A percentile compares a stretch with the other conserved stretches of the same genome.
Evolutionary conservation across 1,140 invertebrate species (phyloP).

Genomic region (Tetragnatha versicolor): DNA sequence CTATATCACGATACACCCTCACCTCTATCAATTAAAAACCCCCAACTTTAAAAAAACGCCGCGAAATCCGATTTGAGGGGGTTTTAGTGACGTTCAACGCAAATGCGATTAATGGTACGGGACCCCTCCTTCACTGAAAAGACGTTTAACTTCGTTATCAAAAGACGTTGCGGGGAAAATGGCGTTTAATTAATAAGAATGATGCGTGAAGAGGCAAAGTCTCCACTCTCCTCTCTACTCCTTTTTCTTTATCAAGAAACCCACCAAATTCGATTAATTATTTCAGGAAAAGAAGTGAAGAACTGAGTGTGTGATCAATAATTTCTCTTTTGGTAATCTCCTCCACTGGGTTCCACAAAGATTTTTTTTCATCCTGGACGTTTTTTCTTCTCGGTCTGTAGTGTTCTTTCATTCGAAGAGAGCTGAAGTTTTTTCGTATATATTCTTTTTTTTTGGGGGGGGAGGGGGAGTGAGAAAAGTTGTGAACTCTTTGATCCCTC

Average conservation of each 20-base stretch:
- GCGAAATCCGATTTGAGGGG: conserved; percentile 10
- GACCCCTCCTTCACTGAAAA: not conserved
- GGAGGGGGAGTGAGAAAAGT: not conserved
- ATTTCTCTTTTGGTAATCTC: conserved; percentile 42
- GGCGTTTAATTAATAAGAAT: conserved; percentile 45
- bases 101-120: conserved; percentile 29
- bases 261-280: conserved; percentile 47
- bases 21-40: conserved; percentile 32
- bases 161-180: conserved; percentile 36
- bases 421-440: not conserved
- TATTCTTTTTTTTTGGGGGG: too few relatives aligned
- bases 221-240: too few relatives aligned
- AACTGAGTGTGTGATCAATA: conserved; percentile 41
- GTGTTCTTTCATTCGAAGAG: not conserved
- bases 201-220: not conserved
- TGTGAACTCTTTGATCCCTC: conserved; percentile 12
- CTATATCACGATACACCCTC: not conserved
- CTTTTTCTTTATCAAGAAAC: not conserved
- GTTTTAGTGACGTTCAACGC: not conserved
- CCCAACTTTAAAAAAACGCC: conserved; percentile 7
- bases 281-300: conserved; percentile 1
- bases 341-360: conserved; percentile 17
- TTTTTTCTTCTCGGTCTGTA: too few relatives aligned
- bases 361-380: too few relatives aligned
- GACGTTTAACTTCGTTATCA: conserved; percentile 45